A percentile compares a stretch with the other conserved stretches of the same genome.
Evolutionary conservation across 2,797 vertebrate species (phyloP).

Genomic region (Siniperca obscura): DNA sequence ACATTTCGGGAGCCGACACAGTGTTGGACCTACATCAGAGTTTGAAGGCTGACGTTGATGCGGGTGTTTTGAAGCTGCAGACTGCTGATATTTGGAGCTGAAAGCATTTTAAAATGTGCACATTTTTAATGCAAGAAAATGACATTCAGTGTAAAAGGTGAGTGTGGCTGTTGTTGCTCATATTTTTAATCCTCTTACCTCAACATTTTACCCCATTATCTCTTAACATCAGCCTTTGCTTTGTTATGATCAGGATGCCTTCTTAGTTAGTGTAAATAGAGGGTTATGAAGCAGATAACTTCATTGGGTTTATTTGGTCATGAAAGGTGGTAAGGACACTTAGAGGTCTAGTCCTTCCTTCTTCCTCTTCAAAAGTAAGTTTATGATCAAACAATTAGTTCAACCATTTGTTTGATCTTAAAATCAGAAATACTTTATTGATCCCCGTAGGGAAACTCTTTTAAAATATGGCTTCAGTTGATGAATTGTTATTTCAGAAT

Average conservation of each 20-base stretch:
- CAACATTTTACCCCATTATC: background rate
- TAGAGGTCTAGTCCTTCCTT: background rate
- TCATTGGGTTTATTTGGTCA: no score
- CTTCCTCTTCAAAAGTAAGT: background rate
- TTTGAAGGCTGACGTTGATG: slow-evolving; percentile 27
- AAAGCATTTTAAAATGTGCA: slow-evolving; percentile 9
- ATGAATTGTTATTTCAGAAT: background rate
- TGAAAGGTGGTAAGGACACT: background rate
- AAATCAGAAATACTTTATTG: background rate
- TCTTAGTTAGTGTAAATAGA: background rate
- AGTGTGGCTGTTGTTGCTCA: background rate
- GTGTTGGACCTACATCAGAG: background rate
- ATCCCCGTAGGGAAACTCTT: no score
- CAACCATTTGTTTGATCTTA: background rate
- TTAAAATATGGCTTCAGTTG: background rate
- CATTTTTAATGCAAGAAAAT: slow-evolving; percentile 5
- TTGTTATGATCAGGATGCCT: background rate
- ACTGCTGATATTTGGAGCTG: slow-evolving; percentile 9
- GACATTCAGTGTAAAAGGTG: background rate
- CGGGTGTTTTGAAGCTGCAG: slow-evolving; percentile 17
- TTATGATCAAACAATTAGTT: background rate
- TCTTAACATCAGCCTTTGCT: background rate
- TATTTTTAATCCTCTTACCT: background rate
- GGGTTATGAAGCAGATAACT: no score
- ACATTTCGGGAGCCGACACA: background rate